phyloP scores from a whole-genome alignment of 2,797 vertebrate genomes.

The Typhlichthys subterraneus region DNA sequence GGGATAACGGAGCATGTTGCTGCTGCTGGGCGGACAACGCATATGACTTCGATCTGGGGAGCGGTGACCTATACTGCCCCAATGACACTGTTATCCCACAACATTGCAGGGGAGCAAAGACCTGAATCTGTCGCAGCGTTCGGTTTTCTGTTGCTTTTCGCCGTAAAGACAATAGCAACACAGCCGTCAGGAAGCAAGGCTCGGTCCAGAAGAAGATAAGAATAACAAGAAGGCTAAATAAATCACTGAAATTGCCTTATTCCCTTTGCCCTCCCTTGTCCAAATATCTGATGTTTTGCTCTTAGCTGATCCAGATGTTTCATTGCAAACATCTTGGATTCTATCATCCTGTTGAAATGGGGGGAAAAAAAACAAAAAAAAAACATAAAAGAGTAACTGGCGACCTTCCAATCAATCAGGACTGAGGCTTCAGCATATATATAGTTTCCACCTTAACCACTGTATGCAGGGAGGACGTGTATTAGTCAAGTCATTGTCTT shows the following conservation, averaged over 20 bases:
- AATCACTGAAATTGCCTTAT: constrained; percentile 2
- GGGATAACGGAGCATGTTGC: constrained; percentile 33
- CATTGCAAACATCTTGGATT: constrained; percentile 23
- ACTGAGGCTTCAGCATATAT: constrained; percentile 20
- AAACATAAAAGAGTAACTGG: constrained; percentile 6
- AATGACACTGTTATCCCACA: constrained; percentile 18
- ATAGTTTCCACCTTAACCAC: constrained; percentile 13
- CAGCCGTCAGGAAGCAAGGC: background rate
- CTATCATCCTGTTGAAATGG: constrained; percentile 31
- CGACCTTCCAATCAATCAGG: constrained; percentile 18
- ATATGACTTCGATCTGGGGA: constrained; percentile 22
- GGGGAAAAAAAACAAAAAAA: constrained; percentile 32
- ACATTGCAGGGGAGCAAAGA: constrained; percentile 11
- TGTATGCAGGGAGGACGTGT: constrained; percentile 10
- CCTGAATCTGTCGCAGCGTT: constrained; percentile 38
- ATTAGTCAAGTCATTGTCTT: constrained; percentile 18
- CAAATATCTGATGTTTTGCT: constrained; percentile 14
- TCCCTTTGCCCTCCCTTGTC: background rate
- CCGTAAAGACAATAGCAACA: constrained; percentile 16
- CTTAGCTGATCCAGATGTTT: constrained; percentile 59
- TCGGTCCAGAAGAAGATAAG: constrained; percentile 6
- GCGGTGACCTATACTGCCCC: constrained; percentile 19
- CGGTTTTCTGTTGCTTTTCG: constrained; percentile 44
- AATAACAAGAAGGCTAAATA: background rate
- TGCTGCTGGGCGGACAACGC: constrained; percentile 36